These are phyloP conservation scores for Barypeithes pellucidus DNA, from an alignment of 2,888 invertebrate species.

Conservation along the genomic window DNA sequence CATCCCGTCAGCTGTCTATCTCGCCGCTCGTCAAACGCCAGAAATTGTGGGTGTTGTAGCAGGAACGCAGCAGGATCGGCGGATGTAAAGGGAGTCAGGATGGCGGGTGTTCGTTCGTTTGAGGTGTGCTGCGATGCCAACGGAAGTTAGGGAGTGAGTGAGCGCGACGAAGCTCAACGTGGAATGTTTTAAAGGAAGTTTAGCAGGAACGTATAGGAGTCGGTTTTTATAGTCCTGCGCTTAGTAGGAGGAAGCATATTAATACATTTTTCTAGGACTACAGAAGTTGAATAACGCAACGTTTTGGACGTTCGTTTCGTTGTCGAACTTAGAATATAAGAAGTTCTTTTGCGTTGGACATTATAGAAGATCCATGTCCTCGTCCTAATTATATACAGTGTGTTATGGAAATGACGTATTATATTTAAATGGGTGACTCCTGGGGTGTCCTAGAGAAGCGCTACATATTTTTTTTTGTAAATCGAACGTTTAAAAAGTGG, in stretches of 20 bases:
- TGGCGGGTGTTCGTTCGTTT: slow-evolving; percentile 10
- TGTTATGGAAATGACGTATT: too few species aligned
- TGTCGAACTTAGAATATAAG: too few species aligned
- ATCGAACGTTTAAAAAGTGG: too few species aligned
- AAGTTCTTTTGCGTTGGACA: too few species aligned
- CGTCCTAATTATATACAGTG: too few species aligned
- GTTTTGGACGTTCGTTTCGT: too few species aligned
- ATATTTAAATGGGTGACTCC: too few species aligned
- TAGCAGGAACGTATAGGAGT: slow-evolving; percentile 7
- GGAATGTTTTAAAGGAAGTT: slow-evolving; percentile 4
- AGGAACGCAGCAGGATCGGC: slow-evolving; percentile 56
- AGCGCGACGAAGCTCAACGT: slow-evolving; percentile 8
- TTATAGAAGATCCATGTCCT: too few species aligned
- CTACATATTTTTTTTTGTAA: too few species aligned
- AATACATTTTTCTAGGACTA: too few species aligned
- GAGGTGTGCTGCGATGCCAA: not conserved
- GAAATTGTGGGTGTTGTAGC: slow-evolving; percentile 55
- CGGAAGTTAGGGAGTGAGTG: slow-evolving; percentile 15
- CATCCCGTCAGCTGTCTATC: slow-evolving; percentile 58
- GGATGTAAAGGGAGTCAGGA: slow-evolving; percentile 39
- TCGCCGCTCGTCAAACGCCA: slow-evolving; percentile 58
- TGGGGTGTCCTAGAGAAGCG: too few species aligned
- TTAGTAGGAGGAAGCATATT: not conserved
- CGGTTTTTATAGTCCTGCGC: slow-evolving; percentile 1
- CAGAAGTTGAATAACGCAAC: too few species aligned